These are phyloP conservation scores for Rhopilema esculentum DNA, from an alignment of 30 jellyfish, hydroid and myxozoan genomes.

Conservation along the genomic window DNA sequence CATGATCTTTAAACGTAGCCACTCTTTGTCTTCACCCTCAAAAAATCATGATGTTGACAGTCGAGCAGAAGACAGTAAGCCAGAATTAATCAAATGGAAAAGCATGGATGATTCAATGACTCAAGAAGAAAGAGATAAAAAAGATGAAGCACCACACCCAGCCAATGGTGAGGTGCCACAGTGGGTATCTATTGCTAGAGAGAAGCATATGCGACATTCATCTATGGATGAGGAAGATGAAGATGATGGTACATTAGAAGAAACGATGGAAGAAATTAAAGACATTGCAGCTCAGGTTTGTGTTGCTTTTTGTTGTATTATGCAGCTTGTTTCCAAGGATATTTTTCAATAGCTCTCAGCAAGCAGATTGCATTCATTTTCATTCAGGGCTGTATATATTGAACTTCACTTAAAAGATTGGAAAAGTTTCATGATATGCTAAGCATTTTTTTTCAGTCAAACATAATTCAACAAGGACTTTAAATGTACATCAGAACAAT, in stretches of 20 bases:
- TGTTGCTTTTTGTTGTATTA: background rate
- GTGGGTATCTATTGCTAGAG: constrained; percentile 76
- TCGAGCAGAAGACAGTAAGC: constrained; percentile 1
- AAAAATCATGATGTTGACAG: background rate
- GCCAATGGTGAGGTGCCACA: constrained; percentile 49
- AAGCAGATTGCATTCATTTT: too few relatives aligned
- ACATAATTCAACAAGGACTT: too few relatives aligned
- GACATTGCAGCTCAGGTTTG: constrained; percentile 32
- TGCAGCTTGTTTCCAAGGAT: too few relatives aligned
- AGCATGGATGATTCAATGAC: constrained; percentile 20
- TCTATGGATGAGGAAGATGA: constrained; percentile 33
- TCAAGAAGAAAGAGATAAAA: background rate
- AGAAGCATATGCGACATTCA: constrained; percentile 50
- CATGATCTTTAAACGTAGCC: constrained; percentile 39
- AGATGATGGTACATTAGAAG: constrained; percentile 6
- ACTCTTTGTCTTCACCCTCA: constrained; percentile 34
- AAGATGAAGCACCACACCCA: background rate
- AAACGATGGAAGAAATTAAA: constrained; percentile 30
- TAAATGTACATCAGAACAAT: too few relatives aligned
- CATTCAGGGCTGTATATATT: too few relatives aligned
- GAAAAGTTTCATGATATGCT: too few relatives aligned
- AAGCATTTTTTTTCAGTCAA: too few relatives aligned
- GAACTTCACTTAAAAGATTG: too few relatives aligned
- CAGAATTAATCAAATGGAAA: constrained; percentile 15
- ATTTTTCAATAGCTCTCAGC: too few relatives aligned